Conservation (phyloP, 2,888 invertebrate species). For the Uropetala carovei region DNA sequence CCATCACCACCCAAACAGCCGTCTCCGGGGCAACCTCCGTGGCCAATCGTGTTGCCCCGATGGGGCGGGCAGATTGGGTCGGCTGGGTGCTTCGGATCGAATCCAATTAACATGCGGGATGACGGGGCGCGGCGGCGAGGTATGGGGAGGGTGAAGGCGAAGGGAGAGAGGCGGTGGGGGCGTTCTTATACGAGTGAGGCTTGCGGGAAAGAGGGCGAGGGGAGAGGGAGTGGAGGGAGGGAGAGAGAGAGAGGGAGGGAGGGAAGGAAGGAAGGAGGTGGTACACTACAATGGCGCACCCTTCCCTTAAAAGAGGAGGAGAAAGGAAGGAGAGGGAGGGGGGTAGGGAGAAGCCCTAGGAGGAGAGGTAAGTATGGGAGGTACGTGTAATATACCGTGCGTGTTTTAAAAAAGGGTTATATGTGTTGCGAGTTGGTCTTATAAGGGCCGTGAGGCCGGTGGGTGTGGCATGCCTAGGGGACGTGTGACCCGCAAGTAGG, state of each 20-base stretch:
- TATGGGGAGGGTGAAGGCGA: neutral
- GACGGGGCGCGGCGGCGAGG: conserved; percentile 46
- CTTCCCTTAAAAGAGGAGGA: neutral
- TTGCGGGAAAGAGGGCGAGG: neutral
- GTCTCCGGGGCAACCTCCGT: conserved; percentile 54
- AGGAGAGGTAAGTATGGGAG: neutral
- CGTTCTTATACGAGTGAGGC: neutral
- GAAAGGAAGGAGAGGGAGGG: neutral
- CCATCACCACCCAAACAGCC: conserved; percentile 12
- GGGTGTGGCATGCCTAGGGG: conserved; percentile 8
- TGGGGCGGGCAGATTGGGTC: conserved; percentile 58
- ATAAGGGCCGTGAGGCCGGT: neutral
- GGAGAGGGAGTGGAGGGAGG: neutral
- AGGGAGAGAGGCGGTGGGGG: neutral
- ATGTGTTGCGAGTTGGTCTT: neutral
- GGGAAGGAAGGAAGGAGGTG: neutral
- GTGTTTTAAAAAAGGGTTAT: neutral
- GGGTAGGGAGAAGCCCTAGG: neutral
- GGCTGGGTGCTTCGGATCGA: conserved; percentile 53
- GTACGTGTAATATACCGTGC: neutral
- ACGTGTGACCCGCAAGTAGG: conserved; percentile 18
- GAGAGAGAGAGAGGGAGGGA: neutral
- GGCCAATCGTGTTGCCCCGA: conserved; percentile 54
- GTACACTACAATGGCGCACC: conserved; percentile 6
- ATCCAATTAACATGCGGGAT: conserved; percentile 63